Evolutionary conservation across 2,113 vertebrate species (phyloP).

Genomic region (Gambusia affinis): DNA sequence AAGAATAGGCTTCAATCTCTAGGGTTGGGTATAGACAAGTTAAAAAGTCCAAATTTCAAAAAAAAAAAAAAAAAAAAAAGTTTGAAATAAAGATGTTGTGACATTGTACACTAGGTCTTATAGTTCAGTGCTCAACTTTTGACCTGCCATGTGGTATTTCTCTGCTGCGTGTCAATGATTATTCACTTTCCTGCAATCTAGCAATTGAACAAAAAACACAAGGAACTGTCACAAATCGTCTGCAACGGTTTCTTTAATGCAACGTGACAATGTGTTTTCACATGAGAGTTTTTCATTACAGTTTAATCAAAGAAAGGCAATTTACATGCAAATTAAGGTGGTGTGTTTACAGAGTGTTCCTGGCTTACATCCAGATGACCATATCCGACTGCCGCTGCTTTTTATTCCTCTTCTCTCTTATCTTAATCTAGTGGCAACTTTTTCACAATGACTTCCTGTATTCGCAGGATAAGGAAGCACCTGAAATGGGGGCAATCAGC

Average conservation of each 20-base stretch:
- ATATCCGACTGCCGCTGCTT: constrained; percentile 28
- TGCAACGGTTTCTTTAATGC: constrained; percentile 4
- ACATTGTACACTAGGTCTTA: too few relatives aligned
- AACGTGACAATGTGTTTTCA: not conserved
- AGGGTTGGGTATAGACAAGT: too few relatives aligned
- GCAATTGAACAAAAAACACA: not conserved
- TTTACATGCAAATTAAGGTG: not conserved
- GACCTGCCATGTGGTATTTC: constrained; percentile 38
- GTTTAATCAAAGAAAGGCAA: not conserved
- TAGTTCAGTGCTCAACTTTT: constrained; percentile 12
- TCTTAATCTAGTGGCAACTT: constrained; percentile 44
- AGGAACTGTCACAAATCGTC: not conserved
- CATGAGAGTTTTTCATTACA: not conserved
- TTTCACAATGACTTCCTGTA: constrained; percentile 62
- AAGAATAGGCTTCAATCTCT: too few relatives aligned
- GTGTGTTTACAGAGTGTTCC: not conserved
- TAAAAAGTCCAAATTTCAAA: too few relatives aligned
- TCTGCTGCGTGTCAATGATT: constrained; percentile 26
- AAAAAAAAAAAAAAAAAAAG: too few relatives aligned
- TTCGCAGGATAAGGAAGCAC: constrained; percentile 48
- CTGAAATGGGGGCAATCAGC: constrained; percentile 38
- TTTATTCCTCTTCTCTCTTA: constrained; percentile 44
- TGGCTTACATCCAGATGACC: constrained; percentile 45
- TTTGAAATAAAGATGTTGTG: too few relatives aligned
- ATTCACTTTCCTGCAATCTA: constrained; percentile 25